Percentiles rank a stretch among this genome's conserved stretches.
phyloP scores from a whole-genome alignment of 2,113 vertebrate genomes.

The Microtus oregoni region DNA sequence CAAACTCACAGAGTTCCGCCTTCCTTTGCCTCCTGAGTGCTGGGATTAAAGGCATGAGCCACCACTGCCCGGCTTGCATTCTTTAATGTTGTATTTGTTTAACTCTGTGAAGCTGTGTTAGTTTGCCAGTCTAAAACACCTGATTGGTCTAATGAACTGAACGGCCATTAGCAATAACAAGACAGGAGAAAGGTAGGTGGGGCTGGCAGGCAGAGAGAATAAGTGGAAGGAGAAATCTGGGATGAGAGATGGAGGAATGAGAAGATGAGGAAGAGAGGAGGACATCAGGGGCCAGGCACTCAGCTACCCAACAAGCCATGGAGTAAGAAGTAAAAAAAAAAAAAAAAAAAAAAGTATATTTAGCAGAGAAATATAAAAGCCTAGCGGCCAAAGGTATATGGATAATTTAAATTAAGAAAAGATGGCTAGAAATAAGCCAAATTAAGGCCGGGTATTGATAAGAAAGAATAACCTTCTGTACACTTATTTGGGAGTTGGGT shows the following conservation, averaged over 20 bases:
- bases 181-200: background rate
- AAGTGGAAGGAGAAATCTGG: background rate
- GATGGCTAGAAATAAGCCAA: background rate
- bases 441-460: background rate
- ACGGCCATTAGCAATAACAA: accelerated
- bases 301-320: background rate
- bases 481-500: background rate
- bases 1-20: no score
- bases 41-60: no score
- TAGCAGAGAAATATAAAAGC: background rate
- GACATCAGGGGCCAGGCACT: background rate
- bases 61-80: background rate
- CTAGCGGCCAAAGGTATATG: background rate
- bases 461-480: background rate
- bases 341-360: no score
- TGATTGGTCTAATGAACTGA: background rate
- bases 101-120: background rate
- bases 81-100: background rate
- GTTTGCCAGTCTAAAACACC: background rate
- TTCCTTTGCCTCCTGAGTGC: no score
- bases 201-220: background rate
- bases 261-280: no score
- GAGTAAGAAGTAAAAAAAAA: background rate
- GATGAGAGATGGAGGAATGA: background rate
- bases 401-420: background rate